These are phyloP conservation scores for Grammatotria lemairii DNA, from an alignment of 2,113 vertebrate genomes.

Conservation along the genomic window DNA sequence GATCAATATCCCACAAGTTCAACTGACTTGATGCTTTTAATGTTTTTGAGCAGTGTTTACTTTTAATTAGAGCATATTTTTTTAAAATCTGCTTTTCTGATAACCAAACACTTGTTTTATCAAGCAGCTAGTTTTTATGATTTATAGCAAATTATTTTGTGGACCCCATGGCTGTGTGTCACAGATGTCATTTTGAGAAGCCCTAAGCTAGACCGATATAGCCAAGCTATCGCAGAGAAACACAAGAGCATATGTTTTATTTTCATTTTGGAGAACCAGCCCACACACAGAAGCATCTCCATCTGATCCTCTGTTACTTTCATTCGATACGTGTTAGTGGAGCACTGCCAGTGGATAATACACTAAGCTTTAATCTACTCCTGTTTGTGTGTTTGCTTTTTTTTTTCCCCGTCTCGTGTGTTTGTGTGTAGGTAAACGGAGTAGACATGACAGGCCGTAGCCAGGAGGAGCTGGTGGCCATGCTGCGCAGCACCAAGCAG, in stretches of 20 bases:
- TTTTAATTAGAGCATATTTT: neutral
- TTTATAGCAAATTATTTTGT: neutral
- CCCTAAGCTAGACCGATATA: neutral
- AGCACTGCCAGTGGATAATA: neutral
- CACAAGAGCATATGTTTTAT: neutral
- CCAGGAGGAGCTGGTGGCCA: constrained; percentile 92
- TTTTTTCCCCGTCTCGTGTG: rapidly evolving
- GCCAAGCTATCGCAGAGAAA: neutral
- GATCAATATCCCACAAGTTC: neutral
- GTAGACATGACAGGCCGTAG: constrained; percentile 81
- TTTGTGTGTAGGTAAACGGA: constrained; percentile 82
- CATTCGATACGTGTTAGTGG: neutral
- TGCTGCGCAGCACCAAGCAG: constrained; percentile 91
- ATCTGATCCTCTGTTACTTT: neutral
- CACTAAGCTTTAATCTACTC: neutral
- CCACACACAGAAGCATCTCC: neutral
- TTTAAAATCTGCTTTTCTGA: neutral
- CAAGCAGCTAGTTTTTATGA: neutral
- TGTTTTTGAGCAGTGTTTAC: neutral
- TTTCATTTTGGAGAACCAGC: neutral
- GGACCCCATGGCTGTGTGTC: neutral
- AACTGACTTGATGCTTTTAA: neutral
- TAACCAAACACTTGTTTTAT: neutral
- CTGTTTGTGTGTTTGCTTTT: neutral
- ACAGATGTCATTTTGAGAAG: neutral